A percentile compares a stretch with the other conserved stretches of the same genome.
Evolutionary conservation across 2,113 vertebrate genomes (phyloP).

Genomic region (Tychaedon coryphoeus): DNA sequence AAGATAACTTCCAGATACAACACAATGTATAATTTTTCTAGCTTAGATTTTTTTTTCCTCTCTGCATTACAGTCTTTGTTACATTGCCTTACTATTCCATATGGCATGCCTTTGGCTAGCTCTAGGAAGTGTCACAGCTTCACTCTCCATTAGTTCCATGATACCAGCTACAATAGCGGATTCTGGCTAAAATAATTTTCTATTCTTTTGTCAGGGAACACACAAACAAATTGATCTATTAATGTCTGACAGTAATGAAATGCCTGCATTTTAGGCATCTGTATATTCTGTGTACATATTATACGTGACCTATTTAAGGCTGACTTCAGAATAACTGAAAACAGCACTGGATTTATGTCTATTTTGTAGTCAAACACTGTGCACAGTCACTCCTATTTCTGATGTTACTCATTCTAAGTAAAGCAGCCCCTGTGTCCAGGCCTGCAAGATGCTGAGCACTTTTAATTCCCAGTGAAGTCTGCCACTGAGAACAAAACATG

Average conservation of each 20-base stretch:
- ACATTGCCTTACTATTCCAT: not conserved
- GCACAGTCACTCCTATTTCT: not conserved
- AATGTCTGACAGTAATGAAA: not conserved
- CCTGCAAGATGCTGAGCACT: not conserved
- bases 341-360: not conserved
- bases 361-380: not conserved
- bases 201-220: not conserved
- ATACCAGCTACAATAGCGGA: not conserved
- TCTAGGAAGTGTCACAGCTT: not conserved
- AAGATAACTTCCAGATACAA: not conserved
- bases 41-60: not conserved
- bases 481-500: not conserved
- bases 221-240: not conserved
- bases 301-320: not conserved
- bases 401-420: not conserved
- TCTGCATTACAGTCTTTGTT: not conserved
- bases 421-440: not conserved
- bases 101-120: slow-evolving; percentile 26
- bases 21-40: not conserved
- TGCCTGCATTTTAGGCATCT: not conserved
- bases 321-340: not conserved
- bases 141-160: not conserved
- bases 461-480: not conserved
- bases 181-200: not conserved
- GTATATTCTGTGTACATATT: not conserved